Base-by-base conservation (phyloP, 2,888 invertebrate genomes). In the Candidula unifasciata region DNA sequence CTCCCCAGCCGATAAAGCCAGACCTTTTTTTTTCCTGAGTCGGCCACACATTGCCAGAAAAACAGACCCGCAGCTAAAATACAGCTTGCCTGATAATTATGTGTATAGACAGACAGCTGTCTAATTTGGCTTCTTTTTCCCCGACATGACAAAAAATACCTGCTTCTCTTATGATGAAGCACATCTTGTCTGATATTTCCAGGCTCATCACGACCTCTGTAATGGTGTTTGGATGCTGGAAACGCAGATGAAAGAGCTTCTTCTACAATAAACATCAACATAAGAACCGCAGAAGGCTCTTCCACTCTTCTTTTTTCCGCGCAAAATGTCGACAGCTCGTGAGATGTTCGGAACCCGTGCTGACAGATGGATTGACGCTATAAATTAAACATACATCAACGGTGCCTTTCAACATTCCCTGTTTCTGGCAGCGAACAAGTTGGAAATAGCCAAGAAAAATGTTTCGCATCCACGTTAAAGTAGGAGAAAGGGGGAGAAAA, bases 361-460 rank as follows among this genome's bases (percentile, higher is more conserved):
- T 81, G 73, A 81, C 81, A 73, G 2, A 24, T 64, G 37, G 73
- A 60, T 64, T 81, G 81, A 73, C 73, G 60, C 33, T 71, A 73
- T 81, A 73, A 81, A 81, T 81, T 81, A 81, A 81, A 81, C 81
- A 81, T 71, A 81, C 81, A 73, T 81, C 81, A 81, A 5, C 60
- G n/a, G 1, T 57, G 18, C 73, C 81, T 81, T 81, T 81, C 81
- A 81, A 37, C 60, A 21, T 18, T 18, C 33, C 37, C 30, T 27
- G 52, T n/a, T 64, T n/a, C 5, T 10, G 27, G 60, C 24, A 33
- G 73, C 60, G 60, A 73, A 71, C 37, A 57, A 52, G 76, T 76
- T 76, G 16, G 76, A 66, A 76, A 76, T 44, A 74, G 76, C 44
- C 66, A 64, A 64, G 24, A 74, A 60, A 82, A 74, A 82, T 73